These are phyloP conservation scores for Araneus ventricosus DNA, from an alignment of 1,140 invertebrate species.

Conservation along the genomic window DNA sequence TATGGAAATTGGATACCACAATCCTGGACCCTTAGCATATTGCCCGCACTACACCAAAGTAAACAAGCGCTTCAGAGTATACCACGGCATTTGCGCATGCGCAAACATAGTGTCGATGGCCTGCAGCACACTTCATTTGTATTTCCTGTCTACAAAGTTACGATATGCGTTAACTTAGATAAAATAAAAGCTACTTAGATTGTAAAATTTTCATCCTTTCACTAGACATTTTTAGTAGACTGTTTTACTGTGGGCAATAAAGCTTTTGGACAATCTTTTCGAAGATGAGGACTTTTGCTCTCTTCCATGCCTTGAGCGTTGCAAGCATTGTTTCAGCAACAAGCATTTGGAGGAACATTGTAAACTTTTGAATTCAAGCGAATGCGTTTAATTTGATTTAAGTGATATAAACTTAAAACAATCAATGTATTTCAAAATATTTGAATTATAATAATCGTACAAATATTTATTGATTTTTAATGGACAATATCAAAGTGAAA, in stretches of 20 bases:
- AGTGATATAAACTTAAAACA: too few relatives aligned
- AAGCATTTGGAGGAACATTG: not conserved
- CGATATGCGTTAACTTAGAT: conserved; percentile 68
- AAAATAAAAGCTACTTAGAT: conserved; percentile 17
- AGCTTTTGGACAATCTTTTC: not conserved
- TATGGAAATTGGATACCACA: conserved; percentile 85
- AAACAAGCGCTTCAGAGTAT: conserved; percentile 84
- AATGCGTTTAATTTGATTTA: not conserved
- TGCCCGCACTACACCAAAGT: conserved; percentile 87
- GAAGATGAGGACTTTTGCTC: not conserved
- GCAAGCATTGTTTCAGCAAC: not conserved
- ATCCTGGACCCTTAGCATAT: conserved; percentile 84
- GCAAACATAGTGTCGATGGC: conserved; percentile 87
- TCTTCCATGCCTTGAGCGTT: not conserved
- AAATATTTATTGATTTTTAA: too few relatives aligned
- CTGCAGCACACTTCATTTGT: conserved; percentile 86
- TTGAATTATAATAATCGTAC: too few relatives aligned
- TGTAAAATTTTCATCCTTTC: conserved; percentile 27
- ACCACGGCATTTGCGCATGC: conserved; percentile 86
- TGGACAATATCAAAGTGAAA: too few relatives aligned
- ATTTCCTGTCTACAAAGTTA: conserved; percentile 85
- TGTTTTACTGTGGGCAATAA: not conserved
- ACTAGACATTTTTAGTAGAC: not conserved
- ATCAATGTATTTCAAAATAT: too few relatives aligned
- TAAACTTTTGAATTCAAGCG: not conserved